Percentiles rank a stretch among this genome's conserved stretches.
Conservation (phyloP, 2,888 invertebrate genomes). For the Eilema griseolum region DNA sequence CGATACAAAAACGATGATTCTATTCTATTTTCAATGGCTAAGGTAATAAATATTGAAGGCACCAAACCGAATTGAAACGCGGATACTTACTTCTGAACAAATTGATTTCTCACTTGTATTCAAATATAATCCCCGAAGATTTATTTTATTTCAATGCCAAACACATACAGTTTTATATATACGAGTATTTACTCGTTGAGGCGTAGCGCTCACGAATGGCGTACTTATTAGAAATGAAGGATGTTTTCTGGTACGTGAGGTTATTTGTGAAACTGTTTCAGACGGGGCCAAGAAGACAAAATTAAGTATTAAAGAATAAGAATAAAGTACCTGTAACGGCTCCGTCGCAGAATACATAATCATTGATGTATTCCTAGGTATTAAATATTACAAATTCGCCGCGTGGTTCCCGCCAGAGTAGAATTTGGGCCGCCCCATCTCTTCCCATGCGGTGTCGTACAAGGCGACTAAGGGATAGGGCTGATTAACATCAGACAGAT, state of each 20-base stretch:
- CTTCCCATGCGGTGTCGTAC: no score
- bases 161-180: conserved; percentile 16
- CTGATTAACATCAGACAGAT: no score
- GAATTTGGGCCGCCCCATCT: no score
- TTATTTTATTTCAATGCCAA: conserved; percentile 22
- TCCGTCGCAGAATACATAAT: no score
- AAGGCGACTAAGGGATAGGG: no score
- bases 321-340: neutral
- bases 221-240: conserved; percentile 3
- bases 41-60: neutral
- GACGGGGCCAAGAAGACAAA: neutral
- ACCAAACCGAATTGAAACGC: conserved; percentile 7
- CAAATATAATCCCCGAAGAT: conserved; percentile 11
- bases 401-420: no score
- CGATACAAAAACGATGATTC: neutral
- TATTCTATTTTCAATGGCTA: neutral
- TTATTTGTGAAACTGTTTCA: neutral
- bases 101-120: conserved; percentile 20
- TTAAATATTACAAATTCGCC: no score
- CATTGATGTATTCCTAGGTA: no score
- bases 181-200: conserved; percentile 2
- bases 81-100: conserved; percentile 18
- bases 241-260: neutral
- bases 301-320: neutral
- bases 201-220: conserved; percentile 6